These are phyloP conservation scores for Cricetomys ansorgei DNA, from an alignment of 2,113 vertebrate genomes.

Conservation along the genomic window DNA sequence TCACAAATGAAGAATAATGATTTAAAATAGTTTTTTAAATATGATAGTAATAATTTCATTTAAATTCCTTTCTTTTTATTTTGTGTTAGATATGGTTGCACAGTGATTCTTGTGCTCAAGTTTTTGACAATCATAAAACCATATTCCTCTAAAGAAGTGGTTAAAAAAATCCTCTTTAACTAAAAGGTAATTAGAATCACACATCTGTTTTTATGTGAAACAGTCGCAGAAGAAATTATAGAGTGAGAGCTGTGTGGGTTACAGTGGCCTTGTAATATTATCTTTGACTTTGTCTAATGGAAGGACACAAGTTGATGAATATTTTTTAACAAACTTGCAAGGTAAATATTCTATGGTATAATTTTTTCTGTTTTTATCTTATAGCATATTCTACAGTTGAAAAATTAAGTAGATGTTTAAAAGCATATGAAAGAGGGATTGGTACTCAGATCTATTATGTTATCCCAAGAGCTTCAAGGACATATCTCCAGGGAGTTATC, in stretches of 20 bases:
- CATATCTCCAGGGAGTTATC: neutral
- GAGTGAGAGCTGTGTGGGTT: neutral
- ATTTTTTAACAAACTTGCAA: neutral
- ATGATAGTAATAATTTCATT: neutral
- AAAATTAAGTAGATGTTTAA: neutral
- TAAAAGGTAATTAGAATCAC: neutral
- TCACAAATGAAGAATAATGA: neutral
- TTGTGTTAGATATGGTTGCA: neutral
- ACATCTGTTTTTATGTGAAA: neutral
- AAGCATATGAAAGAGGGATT: neutral
- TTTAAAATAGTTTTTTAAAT: neutral
- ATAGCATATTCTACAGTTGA: neutral
- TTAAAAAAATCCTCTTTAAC: neutral
- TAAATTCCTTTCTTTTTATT: neutral
- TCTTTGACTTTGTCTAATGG: neutral
- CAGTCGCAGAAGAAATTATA: neutral
- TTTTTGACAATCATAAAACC: neutral
- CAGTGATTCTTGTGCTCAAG: neutral
- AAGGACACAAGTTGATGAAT: neutral
- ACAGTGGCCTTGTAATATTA: neutral
- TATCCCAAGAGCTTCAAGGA: neutral
- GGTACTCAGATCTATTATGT: fast-evolving
- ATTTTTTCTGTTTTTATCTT: neutral
- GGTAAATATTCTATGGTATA: neutral
- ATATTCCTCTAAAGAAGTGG: neutral